phyloP scores from a whole-genome alignment of 2,113 vertebrate genomes.

The Lamprologus speciosus region DNA sequence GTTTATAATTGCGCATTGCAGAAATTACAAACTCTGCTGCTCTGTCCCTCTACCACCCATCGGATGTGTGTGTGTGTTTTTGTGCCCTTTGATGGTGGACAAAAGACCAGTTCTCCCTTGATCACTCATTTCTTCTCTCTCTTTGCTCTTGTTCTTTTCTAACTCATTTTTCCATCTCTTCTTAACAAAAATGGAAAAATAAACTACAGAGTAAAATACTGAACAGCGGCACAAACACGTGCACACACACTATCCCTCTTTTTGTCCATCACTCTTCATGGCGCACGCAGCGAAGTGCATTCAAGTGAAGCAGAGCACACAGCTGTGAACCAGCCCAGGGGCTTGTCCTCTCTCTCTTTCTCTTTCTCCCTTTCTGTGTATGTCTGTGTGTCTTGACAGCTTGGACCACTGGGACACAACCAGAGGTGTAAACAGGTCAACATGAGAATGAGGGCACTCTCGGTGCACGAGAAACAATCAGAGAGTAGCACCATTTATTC shows the following conservation, averaged over 20 bases:
- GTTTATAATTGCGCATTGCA: neutral
- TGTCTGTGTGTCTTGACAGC: neutral
- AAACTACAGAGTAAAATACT: neutral
- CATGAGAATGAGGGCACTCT: neutral
- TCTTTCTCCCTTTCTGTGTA: neutral
- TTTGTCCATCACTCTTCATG: neutral
- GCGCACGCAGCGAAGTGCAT: slow-evolving; percentile 8
- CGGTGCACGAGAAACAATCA: neutral
- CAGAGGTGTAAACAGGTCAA: slow-evolving; percentile 32
- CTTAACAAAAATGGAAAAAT: neutral
- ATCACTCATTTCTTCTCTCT: neutral
- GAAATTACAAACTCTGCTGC: neutral
- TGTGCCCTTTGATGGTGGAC: slow-evolving; percentile 10
- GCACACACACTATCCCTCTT: neutral
- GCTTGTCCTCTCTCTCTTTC: neutral
- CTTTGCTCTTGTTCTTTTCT: neutral
- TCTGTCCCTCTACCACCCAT: neutral
- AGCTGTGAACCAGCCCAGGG: slow-evolving; percentile 40
- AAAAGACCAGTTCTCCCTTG: neutral
- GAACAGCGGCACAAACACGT: neutral
- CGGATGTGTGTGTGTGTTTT: neutral
- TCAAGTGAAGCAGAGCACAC: slow-evolving; percentile 33
- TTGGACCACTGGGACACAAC: slow-evolving; percentile 17
- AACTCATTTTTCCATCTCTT: neutral
- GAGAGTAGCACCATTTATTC: neutral